Conservation (phyloP, 2,113 vertebrate species). For the Neofelis nebulosa region DNA sequence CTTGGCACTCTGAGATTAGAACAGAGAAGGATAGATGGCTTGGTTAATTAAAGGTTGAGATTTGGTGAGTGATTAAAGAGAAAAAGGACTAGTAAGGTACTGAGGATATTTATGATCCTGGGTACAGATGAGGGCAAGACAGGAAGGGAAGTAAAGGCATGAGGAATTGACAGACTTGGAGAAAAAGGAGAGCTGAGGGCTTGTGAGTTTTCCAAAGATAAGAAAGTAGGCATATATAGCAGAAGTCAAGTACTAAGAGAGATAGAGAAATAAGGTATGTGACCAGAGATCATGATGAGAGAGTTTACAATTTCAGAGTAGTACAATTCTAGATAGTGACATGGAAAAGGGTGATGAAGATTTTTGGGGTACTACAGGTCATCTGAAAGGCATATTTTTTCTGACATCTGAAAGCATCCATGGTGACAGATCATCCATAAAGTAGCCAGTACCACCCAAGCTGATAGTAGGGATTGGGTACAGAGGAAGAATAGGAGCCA, state of each 20-base stretch:
- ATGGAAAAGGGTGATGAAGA: not conserved
- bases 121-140: not conserved
- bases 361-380: not conserved
- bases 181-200: not conserved
- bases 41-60: not conserved
- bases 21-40: not conserved
- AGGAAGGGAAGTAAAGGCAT: not conserved
- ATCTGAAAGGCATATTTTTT: not conserved
- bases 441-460: not conserved
- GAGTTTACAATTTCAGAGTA: not conserved
- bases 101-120: not conserved
- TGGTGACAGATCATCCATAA: not conserved
- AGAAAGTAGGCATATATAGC: not conserved
- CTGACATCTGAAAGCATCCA: not conserved
- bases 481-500: not conserved
- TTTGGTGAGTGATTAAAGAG: not conserved
- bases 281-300: not conserved
- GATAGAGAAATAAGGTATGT: not conserved
- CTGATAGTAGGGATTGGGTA: not conserved
- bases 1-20: not conserved
- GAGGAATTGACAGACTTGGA: not conserved
- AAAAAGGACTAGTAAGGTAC: not conserved
- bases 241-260: not conserved
- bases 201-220: not conserved
- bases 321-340: not conserved